These are phyloP conservation scores for Anadara kagoshimensis DNA, from an alignment of 1,140 invertebrate species.

Conservation along the genomic window DNA sequence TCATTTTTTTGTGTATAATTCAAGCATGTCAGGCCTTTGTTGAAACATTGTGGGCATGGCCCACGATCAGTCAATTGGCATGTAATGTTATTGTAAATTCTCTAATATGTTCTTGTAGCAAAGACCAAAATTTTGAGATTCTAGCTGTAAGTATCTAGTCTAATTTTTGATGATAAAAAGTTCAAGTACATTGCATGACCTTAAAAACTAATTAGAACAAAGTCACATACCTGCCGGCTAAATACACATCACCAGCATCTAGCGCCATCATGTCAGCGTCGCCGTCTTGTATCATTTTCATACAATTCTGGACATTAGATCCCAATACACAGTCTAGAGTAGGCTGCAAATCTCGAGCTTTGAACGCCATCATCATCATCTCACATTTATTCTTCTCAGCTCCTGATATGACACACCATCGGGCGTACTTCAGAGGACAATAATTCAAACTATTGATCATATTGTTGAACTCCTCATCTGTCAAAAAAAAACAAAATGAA, in stretches of 20 bases:
- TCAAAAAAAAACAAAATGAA: constrained; percentile 7
- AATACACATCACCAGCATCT: constrained; percentile 73
- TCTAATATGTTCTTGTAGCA: too few species aligned
- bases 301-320: constrained; percentile 91
- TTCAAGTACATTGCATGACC: too few species aligned
- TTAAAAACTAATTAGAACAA: too few species aligned
- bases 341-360: constrained; percentile 89
- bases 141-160: too few species aligned
- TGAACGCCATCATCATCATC: constrained; percentile 90
- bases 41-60: too few species aligned
- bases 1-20: too few species aligned
- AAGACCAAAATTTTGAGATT: too few species aligned
- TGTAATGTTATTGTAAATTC: too few species aligned
- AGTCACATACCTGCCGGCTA: constrained; percentile 66
- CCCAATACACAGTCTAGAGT: constrained; percentile 90
- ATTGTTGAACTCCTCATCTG: constrained; percentile 59
- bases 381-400: constrained; percentile 93
- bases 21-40: too few species aligned
- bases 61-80: too few species aligned
- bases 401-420: constrained; percentile 90
- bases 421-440: constrained; percentile 64
- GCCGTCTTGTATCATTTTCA: constrained; percentile 83
- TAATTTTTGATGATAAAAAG: too few species aligned
- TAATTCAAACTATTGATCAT: constrained; percentile 59
- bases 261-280: constrained; percentile 77